Conservation (phyloP, 2,113 vertebrate species). For the Abramis brama region DNA sequence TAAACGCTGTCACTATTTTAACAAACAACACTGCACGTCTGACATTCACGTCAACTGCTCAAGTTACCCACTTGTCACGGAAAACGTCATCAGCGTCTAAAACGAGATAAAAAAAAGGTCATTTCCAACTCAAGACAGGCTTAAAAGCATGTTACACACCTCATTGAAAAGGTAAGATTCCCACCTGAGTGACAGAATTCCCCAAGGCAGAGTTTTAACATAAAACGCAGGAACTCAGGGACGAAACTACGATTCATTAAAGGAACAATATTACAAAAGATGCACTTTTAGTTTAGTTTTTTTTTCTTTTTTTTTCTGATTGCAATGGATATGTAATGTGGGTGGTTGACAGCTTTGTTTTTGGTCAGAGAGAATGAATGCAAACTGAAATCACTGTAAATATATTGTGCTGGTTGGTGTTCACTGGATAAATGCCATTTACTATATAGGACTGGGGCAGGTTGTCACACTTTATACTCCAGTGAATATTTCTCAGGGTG, state of each 20-base stretch:
- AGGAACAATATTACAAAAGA: background rate
- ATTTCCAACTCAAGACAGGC: background rate
- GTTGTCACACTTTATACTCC: background rate
- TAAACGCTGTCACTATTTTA: slow-evolving; percentile 50
- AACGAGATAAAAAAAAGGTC: slow-evolving; percentile 35
- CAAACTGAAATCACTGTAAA: background rate
- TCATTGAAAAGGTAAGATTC: slow-evolving; percentile 19
- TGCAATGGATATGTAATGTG: background rate
- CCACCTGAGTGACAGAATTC: background rate
- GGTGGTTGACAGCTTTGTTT: background rate
- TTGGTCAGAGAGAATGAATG: background rate
- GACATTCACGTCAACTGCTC: slow-evolving; percentile 29
- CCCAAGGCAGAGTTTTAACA: background rate
- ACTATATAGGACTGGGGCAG: background rate
- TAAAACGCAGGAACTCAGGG: background rate
- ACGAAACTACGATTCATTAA: background rate
- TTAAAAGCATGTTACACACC: background rate
- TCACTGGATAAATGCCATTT: background rate
- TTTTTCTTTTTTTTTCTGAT: background rate
- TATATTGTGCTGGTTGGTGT: too few species aligned
- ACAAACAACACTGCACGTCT: slow-evolving; percentile 9
- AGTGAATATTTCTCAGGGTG: background rate
- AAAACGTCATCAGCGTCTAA: slow-evolving; percentile 5
- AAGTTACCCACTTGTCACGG: slow-evolving; percentile 11
- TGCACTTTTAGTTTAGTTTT: background rate